Evolutionary conservation across 2,797 vertebrate species (phyloP).

Genomic region (Rallus crepitans): DNA sequence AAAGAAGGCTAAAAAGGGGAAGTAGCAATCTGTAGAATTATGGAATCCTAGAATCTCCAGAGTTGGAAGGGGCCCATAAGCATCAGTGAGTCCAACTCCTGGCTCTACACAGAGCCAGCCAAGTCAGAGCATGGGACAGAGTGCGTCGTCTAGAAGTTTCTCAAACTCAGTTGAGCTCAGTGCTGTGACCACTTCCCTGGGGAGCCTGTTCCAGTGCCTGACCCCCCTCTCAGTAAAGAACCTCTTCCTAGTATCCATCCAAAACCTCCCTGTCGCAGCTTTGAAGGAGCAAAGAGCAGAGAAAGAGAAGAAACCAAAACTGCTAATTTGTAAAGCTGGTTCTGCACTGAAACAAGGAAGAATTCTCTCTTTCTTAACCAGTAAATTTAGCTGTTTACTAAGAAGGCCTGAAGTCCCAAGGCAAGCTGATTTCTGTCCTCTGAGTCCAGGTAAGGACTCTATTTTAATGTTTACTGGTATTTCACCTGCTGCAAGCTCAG

Average conservation of each 20-base stretch:
- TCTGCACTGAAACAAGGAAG: neutral
- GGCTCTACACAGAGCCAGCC: too few relatives aligned
- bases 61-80: too few relatives aligned
- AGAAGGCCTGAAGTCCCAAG: neutral
- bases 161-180: too few relatives aligned
- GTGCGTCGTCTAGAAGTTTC: too few relatives aligned
- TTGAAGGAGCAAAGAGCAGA: neutral
- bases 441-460: rapidly evolving
- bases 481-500: neutral
- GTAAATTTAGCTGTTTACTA: neutral
- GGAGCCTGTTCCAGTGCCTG: too few relatives aligned
- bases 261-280: too few relatives aligned
- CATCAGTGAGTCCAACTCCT: too few relatives aligned
- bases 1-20: neutral
- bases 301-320: neutral
- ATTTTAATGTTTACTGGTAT: rapidly evolving
- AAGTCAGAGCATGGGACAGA: too few relatives aligned
- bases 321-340: neutral
- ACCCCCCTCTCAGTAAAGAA: too few relatives aligned
- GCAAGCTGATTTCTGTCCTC: neutral
- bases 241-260: too few relatives aligned
- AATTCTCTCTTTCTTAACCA: neutral
- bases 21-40: neutral
- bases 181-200: too few relatives aligned
- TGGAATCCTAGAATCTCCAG: too few relatives aligned